These are phyloP conservation scores for Bombus superbus DNA, from an alignment of 1,140 invertebrate genomes.

Conservation along the genomic window DNA sequence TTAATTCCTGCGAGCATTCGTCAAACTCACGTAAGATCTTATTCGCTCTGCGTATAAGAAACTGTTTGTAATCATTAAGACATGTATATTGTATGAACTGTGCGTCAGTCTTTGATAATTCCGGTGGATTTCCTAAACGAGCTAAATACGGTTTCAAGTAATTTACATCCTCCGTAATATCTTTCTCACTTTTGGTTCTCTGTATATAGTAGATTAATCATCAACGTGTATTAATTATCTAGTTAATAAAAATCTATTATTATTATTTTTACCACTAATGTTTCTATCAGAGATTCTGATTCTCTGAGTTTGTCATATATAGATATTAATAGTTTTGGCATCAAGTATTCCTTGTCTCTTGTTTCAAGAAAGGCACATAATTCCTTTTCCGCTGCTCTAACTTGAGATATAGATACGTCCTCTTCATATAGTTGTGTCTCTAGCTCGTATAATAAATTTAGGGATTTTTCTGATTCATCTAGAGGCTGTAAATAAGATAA, in stretches of 20 bases:
- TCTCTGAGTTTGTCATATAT: conserved; percentile 79
- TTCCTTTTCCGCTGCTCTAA: conserved; percentile 82
- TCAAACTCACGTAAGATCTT: conserved; percentile 83
- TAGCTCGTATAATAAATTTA: conserved; percentile 84
- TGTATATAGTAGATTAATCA: not conserved
- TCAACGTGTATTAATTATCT: not conserved
- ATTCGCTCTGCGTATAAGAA: conserved; percentile 82
- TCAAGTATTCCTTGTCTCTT: conserved; percentile 78
- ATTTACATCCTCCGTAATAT: conserved; percentile 78
- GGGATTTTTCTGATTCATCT: conserved; percentile 84
- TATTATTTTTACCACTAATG: conserved; percentile 4
- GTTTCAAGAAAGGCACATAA: conserved; percentile 79
- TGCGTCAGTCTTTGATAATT: conserved; percentile 77
- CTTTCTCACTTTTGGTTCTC: conserved; percentile 63
- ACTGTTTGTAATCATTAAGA: conserved; percentile 83
- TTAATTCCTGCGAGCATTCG: conserved; percentile 62
- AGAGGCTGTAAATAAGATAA: conserved; percentile 78
- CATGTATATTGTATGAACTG: conserved; percentile 80
- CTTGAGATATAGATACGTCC: conserved; percentile 77
- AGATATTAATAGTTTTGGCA: conserved; percentile 81
- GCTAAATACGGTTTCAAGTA: conserved; percentile 85
- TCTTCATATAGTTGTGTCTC: conserved; percentile 82
- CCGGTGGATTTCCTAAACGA: conserved; percentile 78
- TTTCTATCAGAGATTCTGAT: not conserved
- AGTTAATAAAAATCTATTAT: not conserved